A percentile compares a stretch with the other conserved stretches of the same genome.
Conservation (phyloP, 2,888 invertebrate genomes). For the Campaea margaritaria region DNA sequence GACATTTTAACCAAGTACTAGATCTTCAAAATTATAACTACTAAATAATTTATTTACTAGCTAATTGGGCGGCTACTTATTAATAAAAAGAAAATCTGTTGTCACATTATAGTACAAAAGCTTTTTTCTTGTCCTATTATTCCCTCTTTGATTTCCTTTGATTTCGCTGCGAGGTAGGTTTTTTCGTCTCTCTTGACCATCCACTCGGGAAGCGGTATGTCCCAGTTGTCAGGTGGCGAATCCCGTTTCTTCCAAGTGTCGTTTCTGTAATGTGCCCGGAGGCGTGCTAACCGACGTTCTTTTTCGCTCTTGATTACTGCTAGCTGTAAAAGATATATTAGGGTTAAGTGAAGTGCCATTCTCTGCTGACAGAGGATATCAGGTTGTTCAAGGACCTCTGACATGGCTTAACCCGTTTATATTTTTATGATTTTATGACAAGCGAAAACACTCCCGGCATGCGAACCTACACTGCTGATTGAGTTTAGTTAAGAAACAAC, state of each 20-base stretch:
- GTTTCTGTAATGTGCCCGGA: slow-evolving; percentile 89
- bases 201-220: slow-evolving; percentile 91
- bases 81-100: slow-evolving; percentile 21
- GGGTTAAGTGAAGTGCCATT: too few species aligned
- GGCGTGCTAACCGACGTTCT: slow-evolving; percentile 85
- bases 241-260: slow-evolving; percentile 91
- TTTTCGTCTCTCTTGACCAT: slow-evolving; percentile 88
- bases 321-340: slow-evolving; percentile 70
- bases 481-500: too few species aligned
- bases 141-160: slow-evolving; percentile 84
- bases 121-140: slow-evolving; percentile 53
- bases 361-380: too few species aligned
- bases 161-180: slow-evolving; percentile 87
- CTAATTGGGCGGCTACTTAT: slow-evolving; percentile 37
- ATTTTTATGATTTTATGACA: too few species aligned
- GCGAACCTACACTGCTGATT: too few species aligned
- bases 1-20: neutral
- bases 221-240: slow-evolving; percentile 93
- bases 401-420: too few species aligned
- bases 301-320: slow-evolving; percentile 90
- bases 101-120: slow-evolving; percentile 73
- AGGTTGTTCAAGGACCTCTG: too few species aligned
- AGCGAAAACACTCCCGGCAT: too few species aligned
- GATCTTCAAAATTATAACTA: neutral
- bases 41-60: slow-evolving; percentile 28